Conservation (phyloP, 1,140 invertebrate genomes). For the Triops cancriformis region DNA sequence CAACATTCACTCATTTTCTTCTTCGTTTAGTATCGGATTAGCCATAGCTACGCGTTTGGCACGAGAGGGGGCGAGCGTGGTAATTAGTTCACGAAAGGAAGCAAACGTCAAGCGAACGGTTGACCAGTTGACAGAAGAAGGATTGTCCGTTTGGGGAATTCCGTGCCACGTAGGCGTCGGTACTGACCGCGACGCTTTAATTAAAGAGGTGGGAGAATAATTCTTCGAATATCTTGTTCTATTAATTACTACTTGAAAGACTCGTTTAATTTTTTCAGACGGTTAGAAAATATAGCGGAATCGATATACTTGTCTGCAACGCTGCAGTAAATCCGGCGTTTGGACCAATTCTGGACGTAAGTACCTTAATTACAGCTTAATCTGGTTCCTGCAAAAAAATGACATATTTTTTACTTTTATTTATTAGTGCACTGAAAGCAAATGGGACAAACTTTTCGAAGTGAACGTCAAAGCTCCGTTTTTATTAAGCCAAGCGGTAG, state of each 20-base stretch:
- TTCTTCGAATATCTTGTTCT: too few relatives aligned
- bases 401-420: slow-evolving; percentile 21
- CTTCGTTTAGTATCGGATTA: slow-evolving; percentile 76
- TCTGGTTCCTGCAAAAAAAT: too few relatives aligned
- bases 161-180: slow-evolving; percentile 78
- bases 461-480: slow-evolving; percentile 87
- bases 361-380: background rate
- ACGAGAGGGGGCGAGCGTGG: slow-evolving; percentile 79
- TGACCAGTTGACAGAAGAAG: slow-evolving; percentile 55
- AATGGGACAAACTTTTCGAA: slow-evolving; percentile 95
- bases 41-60: slow-evolving; percentile 78
- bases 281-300: background rate
- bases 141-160: slow-evolving; percentile 59
- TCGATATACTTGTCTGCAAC: slow-evolving; percentile 9
- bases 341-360: slow-evolving; percentile 41
- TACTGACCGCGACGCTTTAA: slow-evolving; percentile 64
- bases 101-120: slow-evolving; percentile 76
- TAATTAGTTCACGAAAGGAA: slow-evolving; percentile 82
- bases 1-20: slow-evolving; percentile 19
- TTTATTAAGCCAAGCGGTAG: slow-evolving; percentile 74
- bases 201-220: slow-evolving; percentile 44
- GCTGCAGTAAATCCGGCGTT: slow-evolving; percentile 69
- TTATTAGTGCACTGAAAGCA: slow-evolving; percentile 64
- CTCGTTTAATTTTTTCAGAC: slow-evolving; percentile 43
- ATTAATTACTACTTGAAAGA: too few relatives aligned